A percentile compares a stretch with the other conserved stretches of the same genome.
These are phyloP conservation scores for Halictus ligatus DNA, from an alignment of 2,888 invertebrate genomes.

Conservation along the genomic window DNA sequence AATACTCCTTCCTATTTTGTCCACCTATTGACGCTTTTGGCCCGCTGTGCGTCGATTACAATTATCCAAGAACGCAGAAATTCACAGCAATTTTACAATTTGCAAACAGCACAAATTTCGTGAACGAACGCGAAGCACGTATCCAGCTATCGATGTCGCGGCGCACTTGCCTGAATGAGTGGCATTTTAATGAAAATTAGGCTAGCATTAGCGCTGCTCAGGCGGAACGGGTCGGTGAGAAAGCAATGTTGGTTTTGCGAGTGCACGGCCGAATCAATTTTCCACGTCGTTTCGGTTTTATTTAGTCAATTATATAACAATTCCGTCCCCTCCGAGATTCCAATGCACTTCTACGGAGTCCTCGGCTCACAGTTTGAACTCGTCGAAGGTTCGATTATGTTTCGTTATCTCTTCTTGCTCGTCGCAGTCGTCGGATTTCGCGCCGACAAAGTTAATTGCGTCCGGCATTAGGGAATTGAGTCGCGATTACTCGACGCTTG, in stretches of 20 bases:
- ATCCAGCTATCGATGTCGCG: not conserved
- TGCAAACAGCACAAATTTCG: not conserved
- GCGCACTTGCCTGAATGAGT: not conserved
- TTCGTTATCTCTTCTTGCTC: not conserved
- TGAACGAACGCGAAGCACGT: not conserved
- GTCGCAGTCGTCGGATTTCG: not conserved
- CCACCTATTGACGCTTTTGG: no score
- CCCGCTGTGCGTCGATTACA: not conserved
- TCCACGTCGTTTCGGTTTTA: not conserved
- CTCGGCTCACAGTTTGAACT: not conserved
- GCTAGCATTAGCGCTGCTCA: not conserved
- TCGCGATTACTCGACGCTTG: not conserved
- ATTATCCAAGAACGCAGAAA: not conserved
- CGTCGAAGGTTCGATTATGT: not conserved
- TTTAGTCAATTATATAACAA: not conserved
- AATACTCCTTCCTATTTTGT: no score
- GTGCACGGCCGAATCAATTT: not conserved
- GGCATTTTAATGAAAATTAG: not conserved
- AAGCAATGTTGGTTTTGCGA: conserved; percentile 1
- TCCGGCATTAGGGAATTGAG: not conserved
- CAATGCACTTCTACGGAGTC: not conserved
- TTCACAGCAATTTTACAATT: not conserved
- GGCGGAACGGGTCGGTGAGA: not conserved
- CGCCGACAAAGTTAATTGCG: not conserved
- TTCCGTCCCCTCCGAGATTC: not conserved